Percentiles rank a stretch among this genome's conserved stretches.
phyloP scores from a whole-genome alignment of 2,113 vertebrate species.

The Pterocles gutturalis region DNA sequence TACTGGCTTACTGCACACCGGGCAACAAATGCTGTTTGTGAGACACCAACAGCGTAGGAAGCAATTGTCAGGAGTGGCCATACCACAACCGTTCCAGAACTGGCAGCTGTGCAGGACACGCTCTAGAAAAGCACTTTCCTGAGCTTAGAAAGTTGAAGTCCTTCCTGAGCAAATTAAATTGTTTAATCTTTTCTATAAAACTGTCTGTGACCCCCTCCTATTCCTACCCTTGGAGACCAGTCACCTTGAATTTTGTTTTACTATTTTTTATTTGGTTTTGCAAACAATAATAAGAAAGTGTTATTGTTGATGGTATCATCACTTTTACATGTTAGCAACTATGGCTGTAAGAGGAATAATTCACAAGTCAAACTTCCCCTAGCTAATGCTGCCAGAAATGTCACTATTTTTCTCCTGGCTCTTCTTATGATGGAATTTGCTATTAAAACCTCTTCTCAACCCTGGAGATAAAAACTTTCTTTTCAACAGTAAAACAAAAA shows the following conservation, averaged over 20 bases:
- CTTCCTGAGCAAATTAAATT: background rate
- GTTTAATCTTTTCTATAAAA: background rate
- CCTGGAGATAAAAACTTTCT: background rate
- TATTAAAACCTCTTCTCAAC: background rate
- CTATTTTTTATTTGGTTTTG: background rate
- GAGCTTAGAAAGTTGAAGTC: background rate
- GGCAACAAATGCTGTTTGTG: no score
- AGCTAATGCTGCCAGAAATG: background rate
- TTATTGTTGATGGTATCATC: background rate
- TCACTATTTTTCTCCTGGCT: background rate
- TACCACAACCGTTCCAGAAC: background rate
- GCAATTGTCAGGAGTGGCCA: background rate
- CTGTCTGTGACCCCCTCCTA: background rate
- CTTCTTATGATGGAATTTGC: background rate
- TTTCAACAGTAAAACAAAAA: background rate
- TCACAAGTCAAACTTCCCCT: rapidly evolving
- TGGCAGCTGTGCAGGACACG: background rate
- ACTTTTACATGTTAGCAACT: background rate
- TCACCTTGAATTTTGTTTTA: background rate
- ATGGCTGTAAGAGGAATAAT: background rate
- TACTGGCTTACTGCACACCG: no score
- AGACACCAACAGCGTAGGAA: background rate
- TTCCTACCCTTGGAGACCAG: background rate
- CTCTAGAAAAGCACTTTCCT: background rate
- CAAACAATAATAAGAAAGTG: background rate